phyloP scores from a whole-genome alignment of 2,888 invertebrate species.

The Candidula unifasciata region DNA sequence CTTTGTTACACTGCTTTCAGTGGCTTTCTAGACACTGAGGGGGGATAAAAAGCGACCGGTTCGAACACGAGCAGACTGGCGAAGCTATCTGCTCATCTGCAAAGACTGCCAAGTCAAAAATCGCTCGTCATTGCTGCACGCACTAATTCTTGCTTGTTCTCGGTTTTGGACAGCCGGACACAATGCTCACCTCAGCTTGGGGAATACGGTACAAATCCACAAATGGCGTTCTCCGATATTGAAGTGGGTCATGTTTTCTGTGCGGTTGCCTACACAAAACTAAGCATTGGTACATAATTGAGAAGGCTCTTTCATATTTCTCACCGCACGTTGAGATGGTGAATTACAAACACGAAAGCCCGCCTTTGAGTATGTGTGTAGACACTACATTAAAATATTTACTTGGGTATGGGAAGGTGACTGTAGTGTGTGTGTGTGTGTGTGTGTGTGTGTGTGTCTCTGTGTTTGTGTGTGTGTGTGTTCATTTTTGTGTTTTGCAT shows the following conservation, averaged over 20 bases:
- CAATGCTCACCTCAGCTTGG: background rate
- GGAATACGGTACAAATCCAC: background rate
- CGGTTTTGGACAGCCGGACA: background rate
- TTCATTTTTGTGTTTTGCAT: background rate
- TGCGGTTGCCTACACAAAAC: background rate
- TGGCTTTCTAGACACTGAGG: background rate
- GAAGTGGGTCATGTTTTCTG: background rate
- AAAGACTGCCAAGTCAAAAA: too few species aligned
- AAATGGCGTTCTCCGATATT: background rate
- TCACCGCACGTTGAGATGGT: background rate
- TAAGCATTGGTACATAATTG: background rate
- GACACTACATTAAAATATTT: background rate
- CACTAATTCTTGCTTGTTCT: background rate
- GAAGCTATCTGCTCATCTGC: too few species aligned
- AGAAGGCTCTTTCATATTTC: background rate
- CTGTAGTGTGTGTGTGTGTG: background rate
- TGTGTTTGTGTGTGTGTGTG: background rate
- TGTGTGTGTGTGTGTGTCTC: background rate
- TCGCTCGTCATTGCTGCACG: background rate
- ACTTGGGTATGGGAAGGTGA: background rate
- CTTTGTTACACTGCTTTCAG: constrained; percentile 1
- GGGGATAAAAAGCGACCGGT: too few species aligned
- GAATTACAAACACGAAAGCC: background rate
- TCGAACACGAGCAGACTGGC: too few species aligned
- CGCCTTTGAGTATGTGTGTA: background rate